Base-by-base conservation (phyloP, 2,113 vertebrate genomes). In the Romanogobio albipinnatus region DNA sequence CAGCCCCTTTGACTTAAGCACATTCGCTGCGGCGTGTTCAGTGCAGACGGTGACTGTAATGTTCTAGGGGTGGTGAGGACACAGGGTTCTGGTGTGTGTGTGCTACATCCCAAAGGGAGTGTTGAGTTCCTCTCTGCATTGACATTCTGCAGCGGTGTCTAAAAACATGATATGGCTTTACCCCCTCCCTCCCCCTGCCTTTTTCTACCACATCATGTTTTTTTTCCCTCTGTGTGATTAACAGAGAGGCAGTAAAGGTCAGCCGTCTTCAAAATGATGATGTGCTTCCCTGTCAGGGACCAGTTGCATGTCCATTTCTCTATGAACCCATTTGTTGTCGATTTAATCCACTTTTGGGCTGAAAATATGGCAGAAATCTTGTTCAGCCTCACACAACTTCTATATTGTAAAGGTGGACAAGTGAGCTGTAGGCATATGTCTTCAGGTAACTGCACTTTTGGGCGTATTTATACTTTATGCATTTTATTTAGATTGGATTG, bases 51-150 rank as follows among this genome's bases (percentile, higher is more conserved):
- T 71, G 68, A 71, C 36, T 9, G 9, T 71, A 66, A 58, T 76
- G 75, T 49, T 76, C 4, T 51, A 33, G 43, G 61, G 61, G 47
- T 36, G 80, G 70, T 58, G 64, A 11, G 80, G 47, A 71, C 80
- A 71, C 22, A 61, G 62, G 62, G 68, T 68, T 26, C 47, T 49
- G 33, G 85, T 89, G 83, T 85, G 87, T 87, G 86, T 87, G 85
- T 88, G 79, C 15, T 33, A 6, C 68, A 87, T 91, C 92, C 93
- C 92, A 22, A 26, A 89, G 93, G 93, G 92, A 88, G 88, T 92
- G 91, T 90, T 81, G 90, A 87, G 88, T 94, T 94, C 90, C 93
- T 85, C 24, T 78, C 89, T 84, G 90, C 80, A 81, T 64, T 82
- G 76, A 19, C 58, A 14, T 88, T 92, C 86, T 84, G 77, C 51